These are phyloP conservation scores for Brevimyrus niger DNA, from an alignment of 2,113 vertebrate genomes.

Conservation along the genomic window DNA sequence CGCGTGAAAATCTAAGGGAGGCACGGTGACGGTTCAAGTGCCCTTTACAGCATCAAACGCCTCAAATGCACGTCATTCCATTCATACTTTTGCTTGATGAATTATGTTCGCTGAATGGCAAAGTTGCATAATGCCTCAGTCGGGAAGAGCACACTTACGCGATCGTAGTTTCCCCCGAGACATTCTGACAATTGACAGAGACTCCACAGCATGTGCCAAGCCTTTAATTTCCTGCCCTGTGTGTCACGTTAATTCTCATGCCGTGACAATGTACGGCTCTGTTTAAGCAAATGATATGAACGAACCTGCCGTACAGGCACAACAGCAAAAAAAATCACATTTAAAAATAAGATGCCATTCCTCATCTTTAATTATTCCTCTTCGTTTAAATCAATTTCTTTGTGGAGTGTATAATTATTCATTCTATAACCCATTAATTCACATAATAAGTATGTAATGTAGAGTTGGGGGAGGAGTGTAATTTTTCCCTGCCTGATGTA, in stretches of 20 bases:
- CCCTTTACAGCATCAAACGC: not conserved
- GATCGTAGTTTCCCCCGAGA: not conserved
- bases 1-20: not conserved
- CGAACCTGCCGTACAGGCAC: not conserved
- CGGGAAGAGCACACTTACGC: not conserved
- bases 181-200: not conserved
- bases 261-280: not conserved
- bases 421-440: not conserved
- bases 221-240: not conserved
- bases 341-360: not conserved
- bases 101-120: not conserved
- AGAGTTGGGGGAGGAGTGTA: not conserved
- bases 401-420: not conserved
- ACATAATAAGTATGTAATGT: not conserved
- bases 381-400: not conserved
- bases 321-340: not conserved
- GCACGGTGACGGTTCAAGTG: not conserved
- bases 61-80: not conserved
- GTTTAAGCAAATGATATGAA: not conserved
- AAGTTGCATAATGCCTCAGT: not conserved
- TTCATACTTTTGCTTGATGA: not conserved
- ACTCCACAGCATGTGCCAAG: not conserved
- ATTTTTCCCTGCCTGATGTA: not conserved
- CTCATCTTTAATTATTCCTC: conserved; percentile 1
- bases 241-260: not conserved